Evolutionary conservation across 2,113 vertebrate genomes (phyloP), one percentile per base, ranked within the genome.

Genomic region (Strix aluco): DNA sequence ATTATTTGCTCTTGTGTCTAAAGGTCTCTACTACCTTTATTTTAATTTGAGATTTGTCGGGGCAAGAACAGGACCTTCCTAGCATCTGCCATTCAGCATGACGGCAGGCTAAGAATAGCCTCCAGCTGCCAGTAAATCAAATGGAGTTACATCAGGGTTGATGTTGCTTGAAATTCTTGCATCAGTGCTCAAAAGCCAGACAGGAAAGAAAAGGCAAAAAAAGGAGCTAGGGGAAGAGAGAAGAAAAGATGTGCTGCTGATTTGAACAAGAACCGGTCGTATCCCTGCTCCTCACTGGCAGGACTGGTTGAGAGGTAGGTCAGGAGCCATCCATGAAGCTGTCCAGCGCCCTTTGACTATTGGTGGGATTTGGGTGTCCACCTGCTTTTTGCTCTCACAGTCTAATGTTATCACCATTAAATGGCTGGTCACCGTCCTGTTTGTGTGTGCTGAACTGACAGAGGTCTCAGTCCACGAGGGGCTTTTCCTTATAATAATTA

Each of bases 141-240:
- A 87, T 40, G 80, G 80, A 95, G 66, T 94, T 96, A 91, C 92
- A 96, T 86, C 95, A 91, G 85, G 74, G 88, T 95, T 96, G 95
- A 97, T 95, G 97, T 97, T 93, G 95, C 95, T 90, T 98, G 96
- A 96, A 97, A 96, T 94, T 67, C 96, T 96, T 96, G 89, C 96
- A 94, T 95, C 96, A 88, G 84, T 86, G 96, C 92, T 92, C 89
- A 86, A 87, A 62, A 94, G 34, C 38, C 59, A 82, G 90, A 74
- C 72, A 88, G 14, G 38, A 42, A 90, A 54, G 36, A 71, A 82
- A 92, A 92, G 49, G 27, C 30, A 92, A 73, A 83, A 83, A 93
- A 44, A 27, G 38, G 65, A 52, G 4, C 5, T 69, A 18, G 11
- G 9, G 49, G 18, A 65, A 79, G 69, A 92, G n/a, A 73, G 11